These are phyloP conservation scores for Mola mola DNA, from an alignment of 2,113 vertebrate species.

Conservation along the genomic window DNA sequence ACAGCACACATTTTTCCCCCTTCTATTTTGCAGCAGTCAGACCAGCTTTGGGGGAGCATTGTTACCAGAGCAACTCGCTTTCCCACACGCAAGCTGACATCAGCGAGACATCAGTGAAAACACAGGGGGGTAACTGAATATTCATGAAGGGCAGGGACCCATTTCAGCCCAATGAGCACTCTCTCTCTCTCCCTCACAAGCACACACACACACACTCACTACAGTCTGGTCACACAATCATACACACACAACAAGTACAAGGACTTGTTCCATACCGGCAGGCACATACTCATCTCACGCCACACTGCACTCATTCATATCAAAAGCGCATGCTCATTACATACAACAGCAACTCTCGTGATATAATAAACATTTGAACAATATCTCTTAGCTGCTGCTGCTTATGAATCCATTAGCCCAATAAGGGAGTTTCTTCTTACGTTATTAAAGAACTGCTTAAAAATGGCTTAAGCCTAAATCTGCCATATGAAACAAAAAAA, in stretches of 20 bases:
- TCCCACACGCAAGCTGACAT: slow-evolving; percentile 77
- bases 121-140: slow-evolving; percentile 71
- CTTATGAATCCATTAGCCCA: slow-evolving; percentile 66
- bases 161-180: slow-evolving; percentile 76
- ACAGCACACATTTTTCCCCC: background rate
- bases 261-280: slow-evolving; percentile 79
- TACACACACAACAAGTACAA: slow-evolving; percentile 65
- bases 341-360: slow-evolving; percentile 60
- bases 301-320: slow-evolving; percentile 78
- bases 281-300: slow-evolving; percentile 79
- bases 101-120: slow-evolving; percentile 72
- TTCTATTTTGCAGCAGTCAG: slow-evolving; percentile 46
- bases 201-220: slow-evolving; percentile 15
- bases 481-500: slow-evolving; percentile 50
- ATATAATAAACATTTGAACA: slow-evolving; percentile 70
- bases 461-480: slow-evolving; percentile 63
- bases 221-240: slow-evolving; percentile 48
- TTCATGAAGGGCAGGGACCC: slow-evolving; percentile 80
- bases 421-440: slow-evolving; percentile 66
- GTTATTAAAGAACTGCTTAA: slow-evolving; percentile 65
- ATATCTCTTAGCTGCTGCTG: slow-evolving; percentile 54
- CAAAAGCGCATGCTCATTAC: slow-evolving; percentile 77
- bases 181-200: slow-evolving; percentile 6
- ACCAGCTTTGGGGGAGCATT: slow-evolving; percentile 55
- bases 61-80: slow-evolving; percentile 71